These are phyloP conservation scores for Passer montanus DNA, from an alignment of 2,113 vertebrate genomes.

Conservation along the genomic window DNA sequence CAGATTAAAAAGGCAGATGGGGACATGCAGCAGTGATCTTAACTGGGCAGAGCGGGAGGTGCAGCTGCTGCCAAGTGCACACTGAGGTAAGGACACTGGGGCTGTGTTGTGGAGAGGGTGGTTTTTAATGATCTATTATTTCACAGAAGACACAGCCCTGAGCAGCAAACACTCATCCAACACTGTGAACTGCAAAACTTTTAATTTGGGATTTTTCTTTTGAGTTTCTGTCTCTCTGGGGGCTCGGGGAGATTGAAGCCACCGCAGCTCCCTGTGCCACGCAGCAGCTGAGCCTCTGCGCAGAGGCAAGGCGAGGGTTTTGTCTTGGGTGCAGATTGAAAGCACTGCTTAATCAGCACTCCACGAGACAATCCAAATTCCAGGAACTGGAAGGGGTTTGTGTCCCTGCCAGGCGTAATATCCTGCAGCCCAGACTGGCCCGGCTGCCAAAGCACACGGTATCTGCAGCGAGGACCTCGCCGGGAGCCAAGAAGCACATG, in stretches of 20 bases:
- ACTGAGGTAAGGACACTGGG: neutral
- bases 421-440: constrained; percentile 69
- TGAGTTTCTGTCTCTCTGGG: neutral
- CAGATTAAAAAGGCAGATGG: neutral
- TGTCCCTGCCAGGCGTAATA: constrained; percentile 70
- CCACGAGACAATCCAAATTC: constrained; percentile 71
- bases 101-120: neutral
- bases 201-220: neutral
- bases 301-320: neutral
- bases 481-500: constrained; percentile 61
- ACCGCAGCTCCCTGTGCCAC: neutral
- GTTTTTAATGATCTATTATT: neutral
- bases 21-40: neutral
- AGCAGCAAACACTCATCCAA: neutral
- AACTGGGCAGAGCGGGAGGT: neutral
- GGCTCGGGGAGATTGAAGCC: neutral
- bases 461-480: constrained; percentile 38
- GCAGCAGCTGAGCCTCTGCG: neutral
- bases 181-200: neutral
- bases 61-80: neutral
- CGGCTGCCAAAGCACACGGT: constrained; percentile 78
- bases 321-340: constrained; percentile 56
- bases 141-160: neutral
- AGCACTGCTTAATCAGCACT: constrained; percentile 64
- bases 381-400: constrained; percentile 65